phyloP scores from a whole-genome alignment of 2,888 invertebrate species.

The Acronicta psi region DNA sequence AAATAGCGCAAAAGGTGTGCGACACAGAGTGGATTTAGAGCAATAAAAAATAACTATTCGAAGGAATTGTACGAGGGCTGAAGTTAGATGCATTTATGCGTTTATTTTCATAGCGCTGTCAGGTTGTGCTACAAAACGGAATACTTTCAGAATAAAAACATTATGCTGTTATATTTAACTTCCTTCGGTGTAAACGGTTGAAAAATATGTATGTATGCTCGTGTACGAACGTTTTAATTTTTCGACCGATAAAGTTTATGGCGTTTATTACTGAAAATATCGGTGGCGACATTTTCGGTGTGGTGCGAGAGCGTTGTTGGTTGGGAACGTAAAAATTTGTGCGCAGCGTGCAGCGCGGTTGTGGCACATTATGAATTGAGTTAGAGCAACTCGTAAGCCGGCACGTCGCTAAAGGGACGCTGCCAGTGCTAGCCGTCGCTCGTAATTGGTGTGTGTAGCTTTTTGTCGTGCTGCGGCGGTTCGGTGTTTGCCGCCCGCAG shows the following conservation, averaged over 20 bases:
- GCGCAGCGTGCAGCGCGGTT: conserved; percentile 62
- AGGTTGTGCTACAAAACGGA: conserved; percentile 48
- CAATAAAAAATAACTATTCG: conserved; percentile 71
- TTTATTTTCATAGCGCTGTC: conserved; percentile 59
- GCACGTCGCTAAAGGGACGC: conserved; percentile 69
- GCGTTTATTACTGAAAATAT: conserved; percentile 54
- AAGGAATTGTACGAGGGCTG: conserved; percentile 69
- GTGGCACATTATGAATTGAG: conserved; percentile 81
- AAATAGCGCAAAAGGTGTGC: conserved; percentile 66
- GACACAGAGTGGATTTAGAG: conserved; percentile 68
- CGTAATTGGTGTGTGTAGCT: conserved; percentile 86
- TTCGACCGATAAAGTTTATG: conserved; percentile 52
- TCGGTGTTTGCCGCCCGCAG: conserved; percentile 79
- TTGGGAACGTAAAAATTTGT: conserved; percentile 75
- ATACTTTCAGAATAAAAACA: conserved; percentile 52
- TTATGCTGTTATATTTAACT: conserved; percentile 47
- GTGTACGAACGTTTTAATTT: conserved; percentile 49
- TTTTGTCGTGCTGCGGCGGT: conserved; percentile 76
- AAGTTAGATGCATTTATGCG: conserved; percentile 66
- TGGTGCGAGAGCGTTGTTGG: conserved; percentile 58
- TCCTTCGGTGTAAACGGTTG: conserved; percentile 45
- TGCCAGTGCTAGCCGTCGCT: conserved; percentile 62
- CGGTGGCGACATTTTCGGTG: conserved; percentile 47
- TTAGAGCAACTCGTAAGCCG: conserved; percentile 77
- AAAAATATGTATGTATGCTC: conserved; percentile 50